Percentiles rank a stretch among this genome's conserved stretches.
Conservation (phyloP, 2,113 vertebrate species). For the Peromyscus californicus region DNA sequence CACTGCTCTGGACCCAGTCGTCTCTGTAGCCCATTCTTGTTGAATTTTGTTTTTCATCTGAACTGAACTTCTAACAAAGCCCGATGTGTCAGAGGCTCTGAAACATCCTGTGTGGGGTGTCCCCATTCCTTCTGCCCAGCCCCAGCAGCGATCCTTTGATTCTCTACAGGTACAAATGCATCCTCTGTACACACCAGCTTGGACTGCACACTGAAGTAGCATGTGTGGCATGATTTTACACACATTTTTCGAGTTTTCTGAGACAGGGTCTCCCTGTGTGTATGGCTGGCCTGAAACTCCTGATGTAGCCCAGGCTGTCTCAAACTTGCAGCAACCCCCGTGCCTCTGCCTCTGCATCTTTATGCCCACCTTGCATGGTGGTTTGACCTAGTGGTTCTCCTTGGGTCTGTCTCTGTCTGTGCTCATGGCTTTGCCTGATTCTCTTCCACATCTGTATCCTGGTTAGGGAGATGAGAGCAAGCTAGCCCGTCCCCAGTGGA, state of each 20-base stretch:
- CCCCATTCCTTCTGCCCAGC: too few species aligned
- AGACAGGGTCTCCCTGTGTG: too few species aligned
- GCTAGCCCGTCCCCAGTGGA: too few species aligned
- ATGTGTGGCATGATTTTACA: neutral
- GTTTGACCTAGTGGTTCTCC: too few species aligned
- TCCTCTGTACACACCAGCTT: fast-evolving
- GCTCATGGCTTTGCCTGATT: fast-evolving
- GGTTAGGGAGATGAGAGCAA: neutral
- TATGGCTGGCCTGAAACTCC: neutral
- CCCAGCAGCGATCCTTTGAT: fast-evolving
- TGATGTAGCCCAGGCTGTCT: neutral
- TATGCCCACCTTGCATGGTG: neutral
- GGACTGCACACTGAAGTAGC: fast-evolving
- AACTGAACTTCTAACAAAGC: too few species aligned
- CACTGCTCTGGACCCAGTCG: fast-evolving
- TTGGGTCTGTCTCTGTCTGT: neutral
- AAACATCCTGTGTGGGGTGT: fast-evolving
- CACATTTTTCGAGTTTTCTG: neutral
- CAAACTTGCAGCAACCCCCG: too few species aligned
- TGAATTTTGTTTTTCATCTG: neutral
- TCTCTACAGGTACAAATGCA: fast-evolving
- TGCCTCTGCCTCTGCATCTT: neutral
- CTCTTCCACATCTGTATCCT: fast-evolving
- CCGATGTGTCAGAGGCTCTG: fast-evolving
- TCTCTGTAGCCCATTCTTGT: fast-evolving